phyloP scores from a whole-genome alignment of 2,888 invertebrate genomes.

The Pammene fasciana region DNA sequence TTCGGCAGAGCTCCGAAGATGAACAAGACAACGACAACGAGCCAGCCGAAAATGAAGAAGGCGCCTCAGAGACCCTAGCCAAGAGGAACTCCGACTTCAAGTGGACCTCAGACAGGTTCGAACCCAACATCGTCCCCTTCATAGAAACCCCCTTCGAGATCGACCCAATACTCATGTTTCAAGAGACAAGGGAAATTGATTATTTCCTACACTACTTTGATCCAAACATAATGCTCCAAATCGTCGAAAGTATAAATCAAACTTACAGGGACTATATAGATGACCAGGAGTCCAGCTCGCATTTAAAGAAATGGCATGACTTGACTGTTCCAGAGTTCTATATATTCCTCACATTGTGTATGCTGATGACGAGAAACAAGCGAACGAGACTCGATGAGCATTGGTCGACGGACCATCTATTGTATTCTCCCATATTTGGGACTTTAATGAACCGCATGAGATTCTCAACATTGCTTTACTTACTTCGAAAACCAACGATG shows the following conservation, averaged over 20 bases:
- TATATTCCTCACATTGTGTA: slow-evolving; percentile 37
- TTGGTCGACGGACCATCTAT: slow-evolving; percentile 38
- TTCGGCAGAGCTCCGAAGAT: slow-evolving; percentile 32
- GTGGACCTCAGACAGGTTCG: slow-evolving; percentile 34
- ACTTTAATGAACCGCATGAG: slow-evolving; percentile 27
- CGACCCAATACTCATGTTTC: slow-evolving; percentile 25
- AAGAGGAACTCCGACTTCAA: slow-evolving; percentile 23
- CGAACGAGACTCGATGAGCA: slow-evolving; percentile 32
- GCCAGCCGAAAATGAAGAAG: slow-evolving; percentile 1
- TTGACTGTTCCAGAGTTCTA: slow-evolving; percentile 36
- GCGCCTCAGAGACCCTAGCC: slow-evolving; percentile 1
- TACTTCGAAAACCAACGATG: slow-evolving; percentile 25
- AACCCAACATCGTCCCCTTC: slow-evolving; percentile 20
- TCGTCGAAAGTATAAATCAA: slow-evolving; percentile 34
- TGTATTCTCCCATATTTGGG: slow-evolving; percentile 36
- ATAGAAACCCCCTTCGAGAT: slow-evolving; percentile 18
- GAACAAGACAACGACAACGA: slow-evolving; percentile 30
- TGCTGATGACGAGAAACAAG: slow-evolving; percentile 40
- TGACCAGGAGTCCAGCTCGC: slow-evolving; percentile 66
- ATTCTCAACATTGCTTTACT: slow-evolving; percentile 26
- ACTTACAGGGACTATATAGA: slow-evolving; percentile 31
- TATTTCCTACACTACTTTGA: slow-evolving; percentile 35
- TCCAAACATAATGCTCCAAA: slow-evolving; percentile 10
- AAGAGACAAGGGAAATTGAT: slow-evolving; percentile 31
- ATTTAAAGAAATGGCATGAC: slow-evolving; percentile 48